These are phyloP conservation scores for Nebria brevicollis DNA, from an alignment of 2,888 invertebrate species.

Conservation along the genomic window DNA sequence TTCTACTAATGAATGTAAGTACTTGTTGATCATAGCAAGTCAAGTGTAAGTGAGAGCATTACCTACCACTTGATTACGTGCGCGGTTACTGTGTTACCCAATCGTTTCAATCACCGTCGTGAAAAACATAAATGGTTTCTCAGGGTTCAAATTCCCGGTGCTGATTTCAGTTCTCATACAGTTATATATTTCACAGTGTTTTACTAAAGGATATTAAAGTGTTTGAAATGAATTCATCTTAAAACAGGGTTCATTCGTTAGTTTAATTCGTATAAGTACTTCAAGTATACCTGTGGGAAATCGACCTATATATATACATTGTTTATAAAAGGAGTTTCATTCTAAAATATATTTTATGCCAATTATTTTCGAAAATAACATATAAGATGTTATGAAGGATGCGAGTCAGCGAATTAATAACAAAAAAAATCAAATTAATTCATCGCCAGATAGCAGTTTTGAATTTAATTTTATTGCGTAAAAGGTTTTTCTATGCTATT, in stretches of 20 bases:
- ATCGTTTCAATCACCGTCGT: constrained; percentile 12
- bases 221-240: neutral
- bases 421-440: too few relatives aligned
- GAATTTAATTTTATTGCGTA: too few relatives aligned
- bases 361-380: too few relatives aligned
- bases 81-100: constrained; percentile 23
- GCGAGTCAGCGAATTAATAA: too few relatives aligned
- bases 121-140: constrained; percentile 13
- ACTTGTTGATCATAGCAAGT: constrained; percentile 36
- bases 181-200: neutral
- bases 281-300: neutral
- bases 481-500: too few relatives aligned
- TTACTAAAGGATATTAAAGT: neutral
- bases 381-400: too few relatives aligned
- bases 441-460: too few relatives aligned
- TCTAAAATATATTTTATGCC: too few relatives aligned
- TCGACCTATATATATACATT: neutral
- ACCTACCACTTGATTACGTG: neutral
- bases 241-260: neutral
- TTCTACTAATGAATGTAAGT: constrained; percentile 22
- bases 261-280: neutral
- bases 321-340: neutral
- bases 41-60: constrained; percentile 26
- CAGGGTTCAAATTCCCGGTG: constrained; percentile 16
- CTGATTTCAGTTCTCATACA: constrained; percentile 5